Conservation (phyloP, 2,888 invertebrate genomes). For the Microctonus hyperodae region DNA sequence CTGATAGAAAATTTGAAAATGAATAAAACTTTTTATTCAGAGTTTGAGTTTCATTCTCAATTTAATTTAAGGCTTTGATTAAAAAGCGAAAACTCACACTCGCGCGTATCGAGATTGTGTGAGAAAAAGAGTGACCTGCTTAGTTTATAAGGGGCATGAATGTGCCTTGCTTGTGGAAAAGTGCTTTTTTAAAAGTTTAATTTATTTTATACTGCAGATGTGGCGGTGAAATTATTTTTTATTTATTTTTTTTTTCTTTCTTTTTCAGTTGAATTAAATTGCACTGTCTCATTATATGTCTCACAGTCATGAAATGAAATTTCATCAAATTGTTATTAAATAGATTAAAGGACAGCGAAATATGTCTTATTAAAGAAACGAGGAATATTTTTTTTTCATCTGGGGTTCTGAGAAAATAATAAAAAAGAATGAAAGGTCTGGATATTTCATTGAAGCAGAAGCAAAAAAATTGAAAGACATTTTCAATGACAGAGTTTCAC, state of each 20-base stretch:
- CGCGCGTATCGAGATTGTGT: background rate
- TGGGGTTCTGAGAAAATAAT: background rate
- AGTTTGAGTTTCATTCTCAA: conserved; percentile 23
- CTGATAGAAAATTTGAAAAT: conserved; percentile 16
- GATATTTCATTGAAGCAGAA: no score
- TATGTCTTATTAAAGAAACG: background rate
- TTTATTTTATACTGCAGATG: conserved; percentile 19
- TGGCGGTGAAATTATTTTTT: conserved; percentile 5
- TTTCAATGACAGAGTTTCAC: no score
- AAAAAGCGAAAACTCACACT: no score
- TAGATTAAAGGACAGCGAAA: background rate
- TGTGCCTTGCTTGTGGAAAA: background rate
- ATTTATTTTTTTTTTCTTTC: background rate
- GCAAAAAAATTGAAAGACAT: no score
- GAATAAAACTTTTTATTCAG: conserved; percentile 16
- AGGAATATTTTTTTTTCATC: background rate
- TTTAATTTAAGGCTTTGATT: conserved; percentile 16
- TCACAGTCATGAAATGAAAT: background rate
- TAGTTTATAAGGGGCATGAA: conserved; percentile 11
- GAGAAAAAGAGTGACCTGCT: background rate
- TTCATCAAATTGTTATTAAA: background rate
- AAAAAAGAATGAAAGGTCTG: no score
- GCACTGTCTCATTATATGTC: background rate
- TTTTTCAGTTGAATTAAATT: conserved; percentile 3
- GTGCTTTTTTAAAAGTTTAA: conserved; percentile 24